Base-by-base conservation (phyloP, 2,113 vertebrate species). In the Myodes glareolus region DNA sequence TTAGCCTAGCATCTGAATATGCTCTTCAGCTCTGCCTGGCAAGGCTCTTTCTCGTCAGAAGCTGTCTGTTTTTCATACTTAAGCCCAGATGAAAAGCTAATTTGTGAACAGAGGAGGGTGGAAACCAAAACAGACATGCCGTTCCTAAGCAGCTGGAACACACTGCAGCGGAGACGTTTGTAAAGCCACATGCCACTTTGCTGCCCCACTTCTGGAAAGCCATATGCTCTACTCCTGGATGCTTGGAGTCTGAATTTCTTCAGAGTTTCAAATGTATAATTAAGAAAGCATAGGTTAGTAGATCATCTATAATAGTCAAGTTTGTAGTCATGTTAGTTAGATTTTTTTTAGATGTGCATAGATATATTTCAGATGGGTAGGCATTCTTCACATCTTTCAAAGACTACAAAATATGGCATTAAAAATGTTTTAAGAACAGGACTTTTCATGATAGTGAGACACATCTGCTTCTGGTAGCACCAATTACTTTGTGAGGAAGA, bases 161-260 rank as follows among this genome's bases (percentile, higher is more conserved):
- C 77, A 96, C 75, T 72, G 77, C 5, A 84, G 93, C 27, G 47
- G 86, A 67, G 93, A 76, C 50, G 39, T 94, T 76, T 97, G 65
- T 80, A 94, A 95, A 95, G 95, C 95, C 82, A 95, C 86, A 47
- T 67, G 94, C 42, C 91, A 80, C 75, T 21, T 63, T 65, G 61
- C 81, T 91, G 61, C 39, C 67, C 27, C 47, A 72, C 90, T 97
- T 81, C 36, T 7, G 58, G 31, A 72, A 91, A 77, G 72, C 96
- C 91, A 13, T 88, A 73, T 94, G 93, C 76, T 87, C 80, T 88
- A 5, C 55, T 70, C 27, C 19, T 25, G 2, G 84, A 31, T 85
- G 90, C 72, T 81, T 93, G 2, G 80, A 76, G 47, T 70, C 65
- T 94, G 80, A 36, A 31, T 81, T 88, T 42, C 55, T 61, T 42